phyloP scores from a whole-genome alignment of 2,113 vertebrate species.

The Lethenteron camtschaticum region DNA sequence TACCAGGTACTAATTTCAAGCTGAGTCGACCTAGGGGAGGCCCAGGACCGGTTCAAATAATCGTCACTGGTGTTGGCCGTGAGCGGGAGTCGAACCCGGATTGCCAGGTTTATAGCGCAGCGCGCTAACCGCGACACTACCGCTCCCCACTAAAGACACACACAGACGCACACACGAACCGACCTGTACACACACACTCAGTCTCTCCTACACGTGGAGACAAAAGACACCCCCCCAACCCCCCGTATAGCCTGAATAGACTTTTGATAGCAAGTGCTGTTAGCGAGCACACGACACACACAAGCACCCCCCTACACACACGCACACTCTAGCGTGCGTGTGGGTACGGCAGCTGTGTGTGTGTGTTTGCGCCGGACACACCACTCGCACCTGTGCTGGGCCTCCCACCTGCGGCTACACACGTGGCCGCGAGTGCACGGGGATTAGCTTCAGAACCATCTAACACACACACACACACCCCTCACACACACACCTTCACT shows the following conservation, averaged over 20 bases:
- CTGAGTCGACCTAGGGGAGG: neutral
- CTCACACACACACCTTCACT: too few species aligned
- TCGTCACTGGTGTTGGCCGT: neutral
- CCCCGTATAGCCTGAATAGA: neutral
- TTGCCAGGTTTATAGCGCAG: neutral
- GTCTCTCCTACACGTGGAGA: neutral
- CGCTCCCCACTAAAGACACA: neutral
- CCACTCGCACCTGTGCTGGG: neutral
- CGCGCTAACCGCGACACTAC: neutral
- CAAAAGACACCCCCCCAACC: neutral
- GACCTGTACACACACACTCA: neutral
- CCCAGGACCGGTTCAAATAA: neutral
- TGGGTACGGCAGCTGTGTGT: neutral
- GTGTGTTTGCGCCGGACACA: neutral
- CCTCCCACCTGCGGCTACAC: too few species aligned
- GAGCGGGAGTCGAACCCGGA: neutral
- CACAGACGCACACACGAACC: neutral
- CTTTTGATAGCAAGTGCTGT: neutral
- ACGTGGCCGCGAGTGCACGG: too few species aligned
- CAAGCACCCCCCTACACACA: neutral
- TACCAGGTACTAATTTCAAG: too few species aligned
- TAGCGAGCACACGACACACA: neutral
- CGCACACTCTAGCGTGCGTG: neutral
- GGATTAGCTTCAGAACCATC: too few species aligned
- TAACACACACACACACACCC: too few species aligned